Percentiles rank a stretch among this genome's conserved stretches.
Evolutionary conservation across 2,888 invertebrate genomes (phyloP).

Genomic region (Ectemnius continuus): DNA sequence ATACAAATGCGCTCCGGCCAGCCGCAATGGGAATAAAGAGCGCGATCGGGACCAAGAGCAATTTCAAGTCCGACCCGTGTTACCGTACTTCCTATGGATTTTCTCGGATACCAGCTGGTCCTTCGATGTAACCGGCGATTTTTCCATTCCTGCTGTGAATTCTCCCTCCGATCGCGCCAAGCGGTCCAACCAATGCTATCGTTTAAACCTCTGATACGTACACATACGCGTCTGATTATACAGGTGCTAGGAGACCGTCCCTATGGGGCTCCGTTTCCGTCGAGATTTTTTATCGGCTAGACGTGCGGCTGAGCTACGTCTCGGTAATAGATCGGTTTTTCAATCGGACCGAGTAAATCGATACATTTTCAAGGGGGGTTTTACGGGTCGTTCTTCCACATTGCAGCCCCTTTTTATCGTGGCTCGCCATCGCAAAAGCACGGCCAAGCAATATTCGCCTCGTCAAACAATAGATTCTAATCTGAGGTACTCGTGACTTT

Average conservation of each 20-base stretch:
- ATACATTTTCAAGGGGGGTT: neutral
- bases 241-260: neutral
- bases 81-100: constrained; percentile 33
- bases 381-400: neutral
- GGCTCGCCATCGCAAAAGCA: neutral
- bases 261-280: neutral
- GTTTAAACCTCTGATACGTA: constrained; percentile 2
- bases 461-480: too few relatives aligned
- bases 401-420: neutral
- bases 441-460: neutral
- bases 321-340: constrained; percentile 10
- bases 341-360: constrained; percentile 5
- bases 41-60: constrained; percentile 23
- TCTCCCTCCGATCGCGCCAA: neutral
- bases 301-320: neutral
- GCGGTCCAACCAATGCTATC: neutral
- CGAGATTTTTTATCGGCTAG: constrained; percentile 4
- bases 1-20: constrained; percentile 47
- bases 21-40: constrained; percentile 49
- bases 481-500: too few relatives aligned
- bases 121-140: constrained; percentile 19
- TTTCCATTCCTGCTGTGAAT: constrained; percentile 27
- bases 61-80: constrained; percentile 23
- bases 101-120: constrained; percentile 13
- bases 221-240: constrained; percentile 9